These are phyloP conservation scores for Drosophila willistoni DNA, from an alignment of 1,140 invertebrate genomes.

Conservation along the genomic window DNA sequence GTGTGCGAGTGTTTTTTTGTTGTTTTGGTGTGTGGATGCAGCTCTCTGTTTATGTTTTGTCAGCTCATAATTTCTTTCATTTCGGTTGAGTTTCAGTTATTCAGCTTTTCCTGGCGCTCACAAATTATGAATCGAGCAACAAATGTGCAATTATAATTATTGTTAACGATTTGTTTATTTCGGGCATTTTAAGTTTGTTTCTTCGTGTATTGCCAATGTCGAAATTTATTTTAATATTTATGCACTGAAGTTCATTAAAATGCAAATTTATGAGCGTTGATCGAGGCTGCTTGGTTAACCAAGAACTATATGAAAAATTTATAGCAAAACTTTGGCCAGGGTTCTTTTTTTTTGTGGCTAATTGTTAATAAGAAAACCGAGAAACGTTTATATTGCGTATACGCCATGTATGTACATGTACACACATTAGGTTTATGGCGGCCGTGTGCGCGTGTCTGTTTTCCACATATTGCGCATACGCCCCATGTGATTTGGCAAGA, in stretches of 20 bases:
- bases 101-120: constrained; percentile 63
- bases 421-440: constrained; percentile 15
- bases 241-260: constrained; percentile 77
- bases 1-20: neutral
- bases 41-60: constrained; percentile 67
- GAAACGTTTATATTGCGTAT: constrained; percentile 60
- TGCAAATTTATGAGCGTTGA: constrained; percentile 59
- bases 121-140: constrained; percentile 72
- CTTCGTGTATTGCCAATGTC: constrained; percentile 56
- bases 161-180: constrained; percentile 77
- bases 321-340: constrained; percentile 62
- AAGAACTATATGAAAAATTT: constrained; percentile 60
- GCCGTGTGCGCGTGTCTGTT: constrained; percentile 34
- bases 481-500: constrained; percentile 3
- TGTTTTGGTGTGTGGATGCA: constrained; percentile 12
- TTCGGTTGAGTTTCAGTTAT: constrained; percentile 28
- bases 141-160: constrained; percentile 80
- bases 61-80: constrained; percentile 69
- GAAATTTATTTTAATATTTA: constrained; percentile 81
- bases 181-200: constrained; percentile 65
- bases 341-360: constrained; percentile 22
- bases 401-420: constrained; percentile 40
- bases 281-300: constrained; percentile 52
- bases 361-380: constrained; percentile 62
- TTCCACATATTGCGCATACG: constrained; percentile 16